phyloP scores from a whole-genome alignment of 2,113 vertebrate genomes.

The Cyphomyrus discorhynchus region DNA sequence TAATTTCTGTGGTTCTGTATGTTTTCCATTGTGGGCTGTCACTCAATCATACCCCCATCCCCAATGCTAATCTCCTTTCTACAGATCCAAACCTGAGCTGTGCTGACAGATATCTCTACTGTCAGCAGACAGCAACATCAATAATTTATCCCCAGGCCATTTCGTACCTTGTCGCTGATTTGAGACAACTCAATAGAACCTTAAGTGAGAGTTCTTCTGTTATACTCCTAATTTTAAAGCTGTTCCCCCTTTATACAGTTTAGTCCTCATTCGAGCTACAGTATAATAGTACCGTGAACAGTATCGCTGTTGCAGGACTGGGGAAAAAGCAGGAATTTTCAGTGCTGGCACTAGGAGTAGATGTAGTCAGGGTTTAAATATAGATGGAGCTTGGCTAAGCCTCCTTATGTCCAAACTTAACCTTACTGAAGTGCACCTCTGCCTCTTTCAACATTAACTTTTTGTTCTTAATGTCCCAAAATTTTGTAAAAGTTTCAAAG shows the following conservation, averaged over 20 bases:
- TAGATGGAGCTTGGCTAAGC: not conserved
- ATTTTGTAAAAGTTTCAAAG: not conserved
- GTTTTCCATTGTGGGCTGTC: not conserved
- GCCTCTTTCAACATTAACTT: not conserved
- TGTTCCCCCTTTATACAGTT: not conserved
- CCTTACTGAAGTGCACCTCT: not conserved
- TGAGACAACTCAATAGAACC: constrained; percentile 27
- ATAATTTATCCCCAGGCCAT: constrained; percentile 47
- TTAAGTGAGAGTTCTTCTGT: not conserved
- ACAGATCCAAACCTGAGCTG: constrained; percentile 46
- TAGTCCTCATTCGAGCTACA: not conserved
- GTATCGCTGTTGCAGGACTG: not conserved
- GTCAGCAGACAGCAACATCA: constrained; percentile 42
- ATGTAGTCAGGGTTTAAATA: not conserved
- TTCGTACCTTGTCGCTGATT: constrained; percentile 51
- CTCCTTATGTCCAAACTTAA: not conserved
- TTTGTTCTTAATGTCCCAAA: not conserved
- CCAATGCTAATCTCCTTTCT: constrained; percentile 12
- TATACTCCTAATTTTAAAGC: not conserved
- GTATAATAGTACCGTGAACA: not conserved
- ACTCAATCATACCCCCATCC: constrained; percentile 17
- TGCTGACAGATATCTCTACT: constrained; percentile 56
- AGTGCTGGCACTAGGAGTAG: not conserved
- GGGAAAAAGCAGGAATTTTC: not conserved
- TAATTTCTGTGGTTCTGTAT: not conserved